Conservation (phyloP, 2,888 invertebrate genomes). For the Geotrupes spiniger region DNA sequence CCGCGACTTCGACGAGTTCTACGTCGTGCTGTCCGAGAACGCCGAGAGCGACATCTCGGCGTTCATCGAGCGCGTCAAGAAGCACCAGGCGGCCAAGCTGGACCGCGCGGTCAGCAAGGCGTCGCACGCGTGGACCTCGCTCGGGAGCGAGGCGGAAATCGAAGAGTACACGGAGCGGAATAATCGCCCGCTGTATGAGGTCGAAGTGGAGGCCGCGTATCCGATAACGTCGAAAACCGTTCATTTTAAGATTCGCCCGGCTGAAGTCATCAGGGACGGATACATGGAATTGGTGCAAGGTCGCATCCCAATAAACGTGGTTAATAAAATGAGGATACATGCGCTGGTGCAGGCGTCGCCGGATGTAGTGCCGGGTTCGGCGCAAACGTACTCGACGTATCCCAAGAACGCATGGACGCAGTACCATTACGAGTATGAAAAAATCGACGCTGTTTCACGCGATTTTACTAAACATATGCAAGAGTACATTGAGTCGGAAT, state of each 20-base stretch:
- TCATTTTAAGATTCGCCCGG: constrained; percentile 56
- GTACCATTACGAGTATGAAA: constrained; percentile 50
- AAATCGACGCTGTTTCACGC: constrained; percentile 32
- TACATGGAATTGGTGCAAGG: constrained; percentile 64
- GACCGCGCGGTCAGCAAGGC: constrained; percentile 32
- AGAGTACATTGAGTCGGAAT: constrained; percentile 35
- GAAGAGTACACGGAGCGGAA: constrained; percentile 54
- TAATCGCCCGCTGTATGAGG: constrained; percentile 59
- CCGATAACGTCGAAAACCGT: constrained; percentile 49
- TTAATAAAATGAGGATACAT: constrained; percentile 59
- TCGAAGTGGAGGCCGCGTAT: constrained; percentile 66
- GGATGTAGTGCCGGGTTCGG: constrained; percentile 44
- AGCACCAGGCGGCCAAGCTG: constrained; percentile 48
- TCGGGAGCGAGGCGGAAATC: constrained; percentile 67
- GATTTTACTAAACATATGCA: constrained; percentile 39
- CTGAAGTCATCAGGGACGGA: constrained; percentile 63
- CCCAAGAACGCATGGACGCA: constrained; percentile 70
- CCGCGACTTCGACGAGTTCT: constrained; percentile 64
- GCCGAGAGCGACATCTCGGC: constrained; percentile 54
- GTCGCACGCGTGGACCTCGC: constrained; percentile 54
- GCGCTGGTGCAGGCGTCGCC: constrained; percentile 60
- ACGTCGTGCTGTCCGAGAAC: constrained; percentile 61
- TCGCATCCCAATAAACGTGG: constrained; percentile 57
- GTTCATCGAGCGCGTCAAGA: constrained; percentile 58
- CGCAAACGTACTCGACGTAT: constrained; percentile 67